Evolutionary conservation across 1,140 invertebrate genomes (phyloP), one percentile per base, ranked within the genome.

Genomic region (Lerema accius): DNA sequence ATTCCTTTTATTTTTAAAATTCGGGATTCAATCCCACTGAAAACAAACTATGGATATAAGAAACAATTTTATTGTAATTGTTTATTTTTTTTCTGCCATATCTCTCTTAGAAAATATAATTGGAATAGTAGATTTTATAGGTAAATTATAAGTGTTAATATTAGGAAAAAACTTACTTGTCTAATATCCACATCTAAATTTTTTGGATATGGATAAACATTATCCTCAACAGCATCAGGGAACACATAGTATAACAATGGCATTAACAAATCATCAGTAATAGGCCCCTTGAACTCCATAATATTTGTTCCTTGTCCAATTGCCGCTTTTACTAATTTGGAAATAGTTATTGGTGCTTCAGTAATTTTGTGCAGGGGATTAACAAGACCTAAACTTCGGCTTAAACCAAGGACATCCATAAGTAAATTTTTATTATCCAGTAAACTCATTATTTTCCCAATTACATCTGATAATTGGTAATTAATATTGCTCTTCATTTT

Each of bases 201-300:
- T 61, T 82, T 60, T 32, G 76, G 76, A 71, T 89, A 91, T 16
- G 82, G 80, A 77, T 63, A 76, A 63, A 65, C 76, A 78, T 92
- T 83, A 50, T 93, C 91, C 49, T 95, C 93, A 76, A 96, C 94
- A 66, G 96, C 96, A 93, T 98, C 97, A 48, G 97, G 97, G 84
- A 98, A 98, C 11, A 99, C 84, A 88, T 95, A 98, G 79, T 96
- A 95, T 14, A 99, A 80, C 58, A 98, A 94, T 23, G 94, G 92
- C 71, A 95, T 94, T 0, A 98, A 82, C 58, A 96, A 91, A 11
- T 95, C 94, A 69, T 95, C 94, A 10, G 94, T 89, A 74, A 98
- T 94, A 5, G 96, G 95, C 0, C 96, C 95, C 59, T 94, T 93
- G 28, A 92, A 89, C 56, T 90, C 84, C 4, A 73, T 73, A 9